Conservation (phyloP, 2,888 invertebrate genomes). For the Tineola bisselliella region DNA sequence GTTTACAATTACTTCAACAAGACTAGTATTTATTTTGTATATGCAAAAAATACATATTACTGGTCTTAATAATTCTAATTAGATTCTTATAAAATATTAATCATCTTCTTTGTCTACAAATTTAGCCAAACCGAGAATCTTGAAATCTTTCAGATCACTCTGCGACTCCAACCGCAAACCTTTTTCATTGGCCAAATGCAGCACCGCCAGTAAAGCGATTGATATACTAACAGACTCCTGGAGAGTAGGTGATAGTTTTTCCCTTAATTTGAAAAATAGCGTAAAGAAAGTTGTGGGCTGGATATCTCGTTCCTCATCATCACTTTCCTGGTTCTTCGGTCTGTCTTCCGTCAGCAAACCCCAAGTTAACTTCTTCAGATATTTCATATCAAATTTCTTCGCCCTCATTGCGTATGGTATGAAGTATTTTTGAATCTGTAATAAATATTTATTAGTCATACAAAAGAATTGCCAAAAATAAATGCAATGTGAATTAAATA, state of each 20-base stretch:
- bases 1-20: too few species aligned
- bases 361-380: conserved; percentile 81
- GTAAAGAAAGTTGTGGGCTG: conserved; percentile 61
- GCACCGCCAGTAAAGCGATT: conserved; percentile 80
- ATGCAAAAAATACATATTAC: too few species aligned
- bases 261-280: conserved; percentile 69
- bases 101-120: background rate
- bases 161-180: conserved; percentile 65
- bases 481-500: too few species aligned
- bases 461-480: too few species aligned
- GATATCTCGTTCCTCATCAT: conserved; percentile 36
- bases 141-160: conserved; percentile 63
- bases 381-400: conserved; percentile 88
- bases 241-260: conserved; percentile 68
- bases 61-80: too few species aligned
- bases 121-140: conserved; percentile 25
- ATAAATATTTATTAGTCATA: conserved; percentile 14
- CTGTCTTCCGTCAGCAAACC: conserved; percentile 57
- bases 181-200: conserved; percentile 88
- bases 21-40: too few species aligned
- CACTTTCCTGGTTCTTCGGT: conserved; percentile 31
- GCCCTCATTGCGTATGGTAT: conserved; percentile 85
- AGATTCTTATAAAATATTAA: too few species aligned
- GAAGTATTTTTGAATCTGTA: conserved; percentile 74
- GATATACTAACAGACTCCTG: conserved; percentile 79